These are phyloP conservation scores for Leptonema lineaticorne DNA, from an alignment of 1,140 invertebrate species.

Conservation along the genomic window DNA sequence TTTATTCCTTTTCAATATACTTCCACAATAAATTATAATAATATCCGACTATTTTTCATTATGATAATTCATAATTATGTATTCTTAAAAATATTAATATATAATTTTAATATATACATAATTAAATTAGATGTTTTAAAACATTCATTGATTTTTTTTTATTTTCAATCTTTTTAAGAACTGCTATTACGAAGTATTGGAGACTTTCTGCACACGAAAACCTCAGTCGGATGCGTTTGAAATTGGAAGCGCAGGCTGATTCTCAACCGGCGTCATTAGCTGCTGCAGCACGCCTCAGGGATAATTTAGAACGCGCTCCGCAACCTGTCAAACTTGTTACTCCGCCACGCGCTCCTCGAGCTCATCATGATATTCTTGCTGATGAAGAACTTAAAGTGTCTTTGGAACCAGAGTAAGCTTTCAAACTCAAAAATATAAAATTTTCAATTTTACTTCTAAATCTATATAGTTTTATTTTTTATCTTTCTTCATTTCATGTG, in stretches of 20 bases:
- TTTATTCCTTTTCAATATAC: too few relatives aligned
- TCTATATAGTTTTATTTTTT: too few relatives aligned
- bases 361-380: constrained; percentile 41
- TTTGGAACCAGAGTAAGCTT: constrained; percentile 43
- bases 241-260: constrained; percentile 57
- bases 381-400: constrained; percentile 44
- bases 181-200: constrained; percentile 55
- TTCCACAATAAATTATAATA: too few relatives aligned
- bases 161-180: too few relatives aligned
- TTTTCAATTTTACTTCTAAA: neutral
- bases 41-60: too few relatives aligned
- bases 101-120: too few relatives aligned
- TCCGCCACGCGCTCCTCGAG: constrained; percentile 22
- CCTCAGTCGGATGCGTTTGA: constrained; percentile 64
- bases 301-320: constrained; percentile 52
- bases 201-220: constrained; percentile 67
- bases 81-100: too few relatives aligned
- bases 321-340: neutral
- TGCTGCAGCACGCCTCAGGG: constrained; percentile 65
- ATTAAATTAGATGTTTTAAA: too few relatives aligned
- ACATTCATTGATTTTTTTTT: too few relatives aligned
- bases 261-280: constrained; percentile 57
- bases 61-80: too few relatives aligned
- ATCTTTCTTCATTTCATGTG: neutral
- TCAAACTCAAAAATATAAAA: constrained; percentile 1